Base-by-base conservation (phyloP, 2,113 vertebrate genomes). In the Vimba vimba region DNA sequence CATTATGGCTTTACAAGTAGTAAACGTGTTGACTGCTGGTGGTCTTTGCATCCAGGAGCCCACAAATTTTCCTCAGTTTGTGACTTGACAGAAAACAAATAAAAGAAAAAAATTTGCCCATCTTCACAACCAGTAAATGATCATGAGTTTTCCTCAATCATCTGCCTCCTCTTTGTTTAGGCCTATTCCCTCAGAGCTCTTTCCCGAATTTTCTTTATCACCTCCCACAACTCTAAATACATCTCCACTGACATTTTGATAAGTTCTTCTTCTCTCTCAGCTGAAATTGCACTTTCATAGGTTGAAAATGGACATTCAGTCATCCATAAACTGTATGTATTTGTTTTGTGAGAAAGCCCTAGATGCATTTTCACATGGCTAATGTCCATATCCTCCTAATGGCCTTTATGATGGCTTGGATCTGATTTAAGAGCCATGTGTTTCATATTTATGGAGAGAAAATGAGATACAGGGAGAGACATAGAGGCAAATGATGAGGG, bases 331-430 rank as follows among this genome's bases (percentile, higher is more conserved):
- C 62, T 57, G 2, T 77, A 50, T 30, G 25, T 75, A 21, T 64
- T 59, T 86, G 55, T 64, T 43, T 68, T 36, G 66, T 78, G 76
- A 33, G 25, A 69, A 83, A 83, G 62, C 50, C 36, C n/a, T 25
- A 69, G 80, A 77, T 85, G 73, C 39, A 66, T 83, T 52, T 77
- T 78, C 50, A 86, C 25, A 12, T 71, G 75, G 19, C 27, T 82
- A 86, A 83, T 83, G n/a, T 71, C 47, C 43, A 83, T 64, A 78
- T 83, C 36, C 23, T 62, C 59, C 52, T 71, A 87, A 78, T 71
- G 52, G 60, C 8, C 68, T 76, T 74, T 82, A 59, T 27, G 45
- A 39, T 82, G 71, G 43, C 59, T 55, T 45, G 47, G 19, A 76
- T 57, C 57, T 76, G 43, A 82, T 77, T 68, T 55, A 77, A 69